phyloP scores from a whole-genome alignment of 2,113 vertebrate species.

The Tamias sibiricus region DNA sequence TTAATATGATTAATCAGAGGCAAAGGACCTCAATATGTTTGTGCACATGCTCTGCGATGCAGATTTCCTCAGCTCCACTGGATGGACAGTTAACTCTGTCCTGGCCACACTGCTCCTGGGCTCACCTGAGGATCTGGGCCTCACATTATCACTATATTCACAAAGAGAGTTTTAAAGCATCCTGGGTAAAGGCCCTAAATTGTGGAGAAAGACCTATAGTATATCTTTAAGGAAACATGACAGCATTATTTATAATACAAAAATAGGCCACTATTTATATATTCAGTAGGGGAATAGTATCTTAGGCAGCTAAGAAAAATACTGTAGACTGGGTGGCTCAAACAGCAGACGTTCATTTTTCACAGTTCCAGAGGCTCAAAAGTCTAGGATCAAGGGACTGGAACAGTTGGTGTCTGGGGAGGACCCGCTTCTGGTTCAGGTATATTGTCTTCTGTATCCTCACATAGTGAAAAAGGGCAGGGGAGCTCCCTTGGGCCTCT shows the following conservation, averaged over 20 bases:
- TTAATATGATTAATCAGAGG: conserved; percentile 63
- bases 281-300: not conserved
- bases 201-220: not conserved
- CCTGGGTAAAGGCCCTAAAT: not conserved
- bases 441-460: not conserved
- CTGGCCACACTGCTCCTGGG: not conserved
- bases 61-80: not conserved
- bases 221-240: not conserved
- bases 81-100: not conserved
- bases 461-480: not conserved
- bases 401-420: not conserved
- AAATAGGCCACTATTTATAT: not conserved
- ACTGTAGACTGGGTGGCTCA: not conserved
- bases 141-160: not conserved
- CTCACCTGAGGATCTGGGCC: not conserved
- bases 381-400: not conserved
- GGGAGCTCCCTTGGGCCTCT: not conserved
- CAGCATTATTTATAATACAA: not conserved
- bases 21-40: conserved; percentile 13
- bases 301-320: not conserved
- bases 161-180: not conserved
- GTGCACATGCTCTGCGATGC: not conserved
- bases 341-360: not conserved
- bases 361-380: not conserved
- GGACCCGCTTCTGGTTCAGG: too few species aligned